phyloP scores from a whole-genome alignment of 2,888 invertebrate species.

The Polydesmus complanatus region DNA sequence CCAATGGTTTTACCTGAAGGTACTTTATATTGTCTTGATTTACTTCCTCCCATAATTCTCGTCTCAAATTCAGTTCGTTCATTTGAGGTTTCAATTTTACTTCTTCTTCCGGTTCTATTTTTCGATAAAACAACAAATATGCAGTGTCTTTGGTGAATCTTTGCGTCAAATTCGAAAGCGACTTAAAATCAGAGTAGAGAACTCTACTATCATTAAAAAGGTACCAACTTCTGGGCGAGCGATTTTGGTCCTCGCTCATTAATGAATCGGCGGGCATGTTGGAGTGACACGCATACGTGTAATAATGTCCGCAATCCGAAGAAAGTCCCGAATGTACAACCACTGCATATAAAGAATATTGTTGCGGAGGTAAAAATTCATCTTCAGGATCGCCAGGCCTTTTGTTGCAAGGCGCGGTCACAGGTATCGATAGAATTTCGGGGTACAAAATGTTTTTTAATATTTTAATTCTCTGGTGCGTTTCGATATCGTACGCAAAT shows the following conservation, averaged over 20 bases:
- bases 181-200: conserved; percentile 26
- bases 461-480: conserved; percentile 61
- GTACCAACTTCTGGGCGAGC: conserved; percentile 44
- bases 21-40: conserved; percentile 16
- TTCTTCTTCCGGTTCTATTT: conserved; percentile 23
- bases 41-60: conserved; percentile 13
- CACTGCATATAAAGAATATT: conserved; percentile 50
- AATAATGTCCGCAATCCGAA: conserved; percentile 76
- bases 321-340: conserved; percentile 71
- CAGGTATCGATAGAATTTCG: conserved; percentile 28
- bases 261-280: conserved; percentile 14
- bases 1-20: conserved; percentile 9
- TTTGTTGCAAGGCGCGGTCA: conserved; percentile 5
- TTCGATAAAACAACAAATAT: conserved; percentile 62
- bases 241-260: background rate
- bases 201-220: conserved; percentile 69
- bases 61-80: conserved; percentile 1
- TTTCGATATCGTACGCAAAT: conserved; percentile 57
- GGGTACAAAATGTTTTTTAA: conserved; percentile 39
- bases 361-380: background rate
- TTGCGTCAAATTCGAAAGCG: conserved; percentile 27
- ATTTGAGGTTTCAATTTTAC: conserved; percentile 14
- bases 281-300: conserved; percentile 48
- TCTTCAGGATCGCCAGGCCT: background rate
- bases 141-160: conserved; percentile 55